phyloP scores from a whole-genome alignment of 2,113 vertebrate genomes.

The Mesitornis unicolor region DNA sequence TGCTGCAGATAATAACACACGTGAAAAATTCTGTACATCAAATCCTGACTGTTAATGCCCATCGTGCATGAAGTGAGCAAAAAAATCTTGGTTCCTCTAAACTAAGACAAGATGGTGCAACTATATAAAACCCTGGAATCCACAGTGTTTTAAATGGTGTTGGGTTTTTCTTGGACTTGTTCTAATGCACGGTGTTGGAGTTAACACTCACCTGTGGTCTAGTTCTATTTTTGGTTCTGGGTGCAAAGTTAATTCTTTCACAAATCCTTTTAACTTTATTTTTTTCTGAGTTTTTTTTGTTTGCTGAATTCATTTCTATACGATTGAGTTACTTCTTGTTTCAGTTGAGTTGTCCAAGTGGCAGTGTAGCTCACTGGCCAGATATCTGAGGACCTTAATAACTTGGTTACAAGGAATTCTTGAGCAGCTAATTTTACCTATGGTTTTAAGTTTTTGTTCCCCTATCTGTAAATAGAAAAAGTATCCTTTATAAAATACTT shows the following conservation, averaged over 20 bases:
- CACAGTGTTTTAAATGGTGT: not conserved
- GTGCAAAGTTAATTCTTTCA: not conserved
- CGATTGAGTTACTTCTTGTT: not conserved
- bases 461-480: not conserved
- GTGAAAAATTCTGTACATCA: not conserved
- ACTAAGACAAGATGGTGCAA: not conserved
- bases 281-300: not conserved
- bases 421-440: not conserved
- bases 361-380: not conserved
- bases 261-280: not conserved
- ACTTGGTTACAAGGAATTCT: not conserved
- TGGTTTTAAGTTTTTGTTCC: not conserved
- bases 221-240: not conserved
- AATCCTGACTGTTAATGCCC: not conserved
- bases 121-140: not conserved
- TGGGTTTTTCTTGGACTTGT: not conserved
- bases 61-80: conserved; percentile 63
- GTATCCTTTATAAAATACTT: not conserved
- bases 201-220: not conserved
- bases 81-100: not conserved
- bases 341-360: not conserved
- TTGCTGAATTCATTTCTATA: not conserved
- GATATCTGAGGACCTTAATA: not conserved
- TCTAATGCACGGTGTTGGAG: not conserved
- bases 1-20: conserved; percentile 18